Evolutionary conservation across 2,888 invertebrate genomes (phyloP).

Genomic region (Scaptomyza caliginosa): DNA sequence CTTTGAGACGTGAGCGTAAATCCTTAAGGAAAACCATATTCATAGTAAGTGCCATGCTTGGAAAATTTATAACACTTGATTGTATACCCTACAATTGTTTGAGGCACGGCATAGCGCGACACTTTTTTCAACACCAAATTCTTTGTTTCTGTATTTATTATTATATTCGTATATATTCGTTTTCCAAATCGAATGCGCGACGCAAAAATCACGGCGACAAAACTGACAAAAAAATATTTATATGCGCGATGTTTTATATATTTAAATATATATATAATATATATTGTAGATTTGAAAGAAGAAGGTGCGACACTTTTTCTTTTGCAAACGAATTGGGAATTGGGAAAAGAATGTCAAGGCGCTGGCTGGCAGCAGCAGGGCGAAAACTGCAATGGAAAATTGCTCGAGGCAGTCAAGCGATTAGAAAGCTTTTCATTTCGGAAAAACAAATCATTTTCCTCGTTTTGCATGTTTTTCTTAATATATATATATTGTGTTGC

Average conservation of each 20-base stretch:
- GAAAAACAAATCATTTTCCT: slow-evolving; percentile 66
- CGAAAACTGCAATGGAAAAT: slow-evolving; percentile 66
- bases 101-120: slow-evolving; percentile 10
- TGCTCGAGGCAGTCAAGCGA: slow-evolving; percentile 61
- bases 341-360: slow-evolving; percentile 66
- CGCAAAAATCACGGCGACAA: slow-evolving; percentile 66
- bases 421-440: slow-evolving; percentile 76
- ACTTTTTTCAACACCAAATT: slow-evolving; percentile 33
- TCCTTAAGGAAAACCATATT: slow-evolving; percentile 84
- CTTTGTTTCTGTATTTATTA: slow-evolving; percentile 6
- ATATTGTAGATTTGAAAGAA: background rate
- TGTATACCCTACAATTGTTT: slow-evolving; percentile 16
- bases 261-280: slow-evolving; percentile 1
- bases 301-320: background rate
- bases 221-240: slow-evolving; percentile 57
- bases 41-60: slow-evolving; percentile 82
- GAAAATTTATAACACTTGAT: slow-evolving; percentile 9
- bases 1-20: slow-evolving; percentile 83
- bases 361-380: slow-evolving; percentile 47
- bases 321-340: slow-evolving; percentile 44
- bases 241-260: slow-evolving; percentile 32
- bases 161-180: slow-evolving; percentile 38
- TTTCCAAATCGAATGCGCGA: slow-evolving; percentile 70
- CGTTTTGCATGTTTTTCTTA: slow-evolving; percentile 35
- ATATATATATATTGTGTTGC: background rate